Evolutionary conservation across 2,888 invertebrate genomes (phyloP), one percentile per base, ranked within the genome.

Genomic region (Drosophila kokeensis): DNA sequence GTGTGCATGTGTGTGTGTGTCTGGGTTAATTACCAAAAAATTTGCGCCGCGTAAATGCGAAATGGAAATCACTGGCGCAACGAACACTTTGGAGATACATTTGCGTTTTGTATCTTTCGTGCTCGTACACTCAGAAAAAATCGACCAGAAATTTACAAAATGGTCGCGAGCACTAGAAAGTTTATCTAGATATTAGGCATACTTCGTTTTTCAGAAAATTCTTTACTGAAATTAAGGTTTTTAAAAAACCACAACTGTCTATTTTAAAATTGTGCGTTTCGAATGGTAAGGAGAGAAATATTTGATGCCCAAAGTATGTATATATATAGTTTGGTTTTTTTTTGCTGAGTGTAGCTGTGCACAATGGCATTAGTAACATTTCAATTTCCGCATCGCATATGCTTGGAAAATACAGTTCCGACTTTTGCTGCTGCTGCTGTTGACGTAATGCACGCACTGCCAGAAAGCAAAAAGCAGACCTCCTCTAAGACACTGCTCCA

Each of bases 381-480:
- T 74, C 49, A 74, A 73, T 79, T 90, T 90, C 85, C 90, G 90
- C 89, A 75, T 78, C 74, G 75, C 86, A 73, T 53, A 32, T 67
- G 71, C 21, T 38, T 61, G 76, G 54, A 67, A 73, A 67, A 63
- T 71, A 78, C 80, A 72, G 88, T 89, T 84, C 84, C 84, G 90
- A 52, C 7, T 42, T 11, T 21, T 21, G 42, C 49, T 48, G 45
- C 13, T 45, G 24, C 8, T 71, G 54, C n/a, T 42, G 84, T 73
- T 85, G 88, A 85, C 78, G 90, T 83, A 85, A 85, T 75, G 69
- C 88, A 85, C 90, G 88, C 84, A 86, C 73, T 54, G 82, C 69
- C 84, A 69, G 71, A 73, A 88, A 89, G 67, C 42, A 24, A 13
- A n/a, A 55, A n/a, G 18, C 24, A 18, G 24, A 24, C 74, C 67